Percentiles rank a stretch among this genome's conserved stretches.
Evolutionary conservation across 1,140 invertebrate genomes (phyloP).

Genomic region (Bombus terrestris): DNA sequence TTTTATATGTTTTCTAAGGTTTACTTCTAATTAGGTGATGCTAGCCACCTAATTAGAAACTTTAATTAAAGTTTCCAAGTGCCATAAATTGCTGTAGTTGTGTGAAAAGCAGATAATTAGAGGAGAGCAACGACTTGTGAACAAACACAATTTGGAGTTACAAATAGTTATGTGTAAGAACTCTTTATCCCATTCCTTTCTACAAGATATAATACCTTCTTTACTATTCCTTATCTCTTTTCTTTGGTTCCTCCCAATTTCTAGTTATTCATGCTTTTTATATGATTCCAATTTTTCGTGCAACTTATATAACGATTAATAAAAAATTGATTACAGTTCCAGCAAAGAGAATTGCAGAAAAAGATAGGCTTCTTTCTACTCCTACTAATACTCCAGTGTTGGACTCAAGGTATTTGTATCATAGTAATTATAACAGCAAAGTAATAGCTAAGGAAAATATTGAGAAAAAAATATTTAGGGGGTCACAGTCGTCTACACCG

Average conservation of each 20-base stretch:
- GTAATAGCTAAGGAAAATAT: neutral
- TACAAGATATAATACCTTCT: conserved; percentile 27
- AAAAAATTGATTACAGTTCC: conserved; percentile 69
- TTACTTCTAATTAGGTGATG: conserved; percentile 69
- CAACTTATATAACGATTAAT: neutral
- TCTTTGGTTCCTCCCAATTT: neutral
- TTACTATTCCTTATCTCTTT: conserved; percentile 17
- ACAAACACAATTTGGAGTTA: conserved; percentile 75
- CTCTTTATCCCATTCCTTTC: conserved; percentile 39
- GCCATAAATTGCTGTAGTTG: conserved; percentile 68
- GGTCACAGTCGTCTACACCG: conserved; percentile 74
- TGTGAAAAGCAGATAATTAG: conserved; percentile 74
- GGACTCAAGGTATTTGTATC: conserved; percentile 62
- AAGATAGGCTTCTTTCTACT: conserved; percentile 63
- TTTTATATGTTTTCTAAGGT: conserved; percentile 63
- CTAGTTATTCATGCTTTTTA: neutral
- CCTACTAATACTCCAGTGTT: conserved; percentile 60
- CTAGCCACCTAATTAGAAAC: conserved; percentile 72
- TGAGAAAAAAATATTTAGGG: conserved; percentile 58
- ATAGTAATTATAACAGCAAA: conserved; percentile 9
- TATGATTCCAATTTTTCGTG: neutral
- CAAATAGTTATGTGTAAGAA: conserved; percentile 50
- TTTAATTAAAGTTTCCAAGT: conserved; percentile 70
- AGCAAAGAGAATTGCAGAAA: conserved; percentile 69
- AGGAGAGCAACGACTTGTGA: conserved; percentile 74